Conservation (phyloP, 1,140 invertebrate genomes). For the Drosophila nasuta region DNA sequence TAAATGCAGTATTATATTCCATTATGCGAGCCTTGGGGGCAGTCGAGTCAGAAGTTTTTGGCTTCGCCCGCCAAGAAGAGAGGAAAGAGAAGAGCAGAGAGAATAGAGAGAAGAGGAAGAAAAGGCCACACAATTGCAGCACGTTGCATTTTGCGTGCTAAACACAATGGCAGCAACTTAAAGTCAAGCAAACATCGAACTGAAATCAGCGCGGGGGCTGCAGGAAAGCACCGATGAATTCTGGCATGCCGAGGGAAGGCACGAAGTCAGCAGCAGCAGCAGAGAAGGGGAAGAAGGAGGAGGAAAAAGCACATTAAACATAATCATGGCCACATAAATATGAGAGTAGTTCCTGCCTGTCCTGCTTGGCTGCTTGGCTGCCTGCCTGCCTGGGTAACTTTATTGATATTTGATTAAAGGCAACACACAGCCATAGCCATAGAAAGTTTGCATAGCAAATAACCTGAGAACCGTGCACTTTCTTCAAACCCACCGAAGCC, state of each 20-base stretch:
- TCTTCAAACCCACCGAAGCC: conserved; percentile 28
- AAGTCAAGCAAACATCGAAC: conserved; percentile 15
- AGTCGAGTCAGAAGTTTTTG: not conserved
- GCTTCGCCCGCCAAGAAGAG: not conserved
- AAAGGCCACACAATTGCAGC: conserved; percentile 18
- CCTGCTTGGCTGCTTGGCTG: not conserved
- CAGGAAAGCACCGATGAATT: not conserved
- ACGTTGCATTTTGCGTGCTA: conserved; percentile 35
- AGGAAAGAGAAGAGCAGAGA: not conserved
- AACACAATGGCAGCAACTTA: conserved; percentile 39
- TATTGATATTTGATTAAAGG: conserved; percentile 57
- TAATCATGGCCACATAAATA: conserved; percentile 53
- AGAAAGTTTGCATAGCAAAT: conserved; percentile 45
- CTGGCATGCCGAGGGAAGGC: not conserved
- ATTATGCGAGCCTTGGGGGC: conserved; percentile 21
- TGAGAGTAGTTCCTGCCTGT: conserved; percentile 22
- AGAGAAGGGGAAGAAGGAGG: not conserved
- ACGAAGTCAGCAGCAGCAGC: not conserved
- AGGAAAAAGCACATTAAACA: conserved; percentile 44
- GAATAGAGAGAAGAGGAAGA: not conserved
- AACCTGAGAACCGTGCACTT: conserved; percentile 20
- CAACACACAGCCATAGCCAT: conserved; percentile 12
- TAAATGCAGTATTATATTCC: conserved; percentile 53
- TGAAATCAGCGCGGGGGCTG: not conserved
- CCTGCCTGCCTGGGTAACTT: conserved; percentile 1